Evolutionary conservation across 2,113 vertebrate genomes (phyloP).

Genomic region (Origma solitaria): DNA sequence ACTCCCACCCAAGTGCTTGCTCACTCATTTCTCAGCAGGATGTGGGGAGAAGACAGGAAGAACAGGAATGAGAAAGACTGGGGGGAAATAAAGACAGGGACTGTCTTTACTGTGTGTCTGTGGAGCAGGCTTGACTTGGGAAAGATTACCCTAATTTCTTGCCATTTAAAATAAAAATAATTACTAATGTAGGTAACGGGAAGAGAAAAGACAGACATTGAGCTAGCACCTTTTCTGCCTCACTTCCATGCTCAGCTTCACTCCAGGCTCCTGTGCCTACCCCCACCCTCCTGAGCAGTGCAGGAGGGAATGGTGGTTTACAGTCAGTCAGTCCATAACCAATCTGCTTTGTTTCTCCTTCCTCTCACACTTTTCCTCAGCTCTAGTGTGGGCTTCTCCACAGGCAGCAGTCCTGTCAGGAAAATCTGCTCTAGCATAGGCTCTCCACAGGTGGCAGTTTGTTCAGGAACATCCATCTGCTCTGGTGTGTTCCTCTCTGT

Average conservation of each 20-base stretch:
- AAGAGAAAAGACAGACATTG: not conserved
- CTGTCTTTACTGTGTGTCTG: not conserved
- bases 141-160: not conserved
- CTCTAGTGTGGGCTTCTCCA: not conserved
- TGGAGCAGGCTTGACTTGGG: not conserved
- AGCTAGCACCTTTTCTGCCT: not conserved
- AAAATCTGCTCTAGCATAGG: not conserved
- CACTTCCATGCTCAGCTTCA: accelerated
- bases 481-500: not conserved
- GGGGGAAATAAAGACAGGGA: not conserved
- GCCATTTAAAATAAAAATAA: not conserved
- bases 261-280: not conserved
- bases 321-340: not conserved
- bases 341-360: not conserved
- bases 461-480: constrained; percentile 21
- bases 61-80: not conserved
- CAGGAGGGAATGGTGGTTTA: not conserved
- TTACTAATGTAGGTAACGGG: not conserved
- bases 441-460: not conserved
- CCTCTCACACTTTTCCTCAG: not conserved
- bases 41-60: not conserved
- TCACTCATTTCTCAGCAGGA: not conserved
- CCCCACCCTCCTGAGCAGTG: accelerated
- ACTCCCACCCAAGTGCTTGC: not conserved
- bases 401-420: not conserved